Base-by-base conservation (phyloP, 2,797 vertebrate species). In the Enteromius paludinosus region DNA sequence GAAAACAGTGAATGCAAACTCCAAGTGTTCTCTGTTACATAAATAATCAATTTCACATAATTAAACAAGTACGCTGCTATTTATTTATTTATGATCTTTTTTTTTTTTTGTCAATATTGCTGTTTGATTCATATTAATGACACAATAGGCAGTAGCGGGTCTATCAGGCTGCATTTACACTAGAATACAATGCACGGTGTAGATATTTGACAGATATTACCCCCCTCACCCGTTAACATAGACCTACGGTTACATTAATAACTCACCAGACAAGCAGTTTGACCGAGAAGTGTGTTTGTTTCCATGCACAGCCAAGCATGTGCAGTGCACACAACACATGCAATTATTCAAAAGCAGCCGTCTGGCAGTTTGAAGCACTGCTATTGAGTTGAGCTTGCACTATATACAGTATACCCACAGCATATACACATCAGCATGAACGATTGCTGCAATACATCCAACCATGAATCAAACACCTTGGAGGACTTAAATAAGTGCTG, bases 401-500 rank as follows among this genome's bases (percentile, higher is more conserved):
- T 71, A 52, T 3, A 49, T n/a, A n/a, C 17, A 72, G 38, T 41
- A 41, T 9, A 30, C 18, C 52, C 5, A 41, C 12, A 30, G 25
- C 11, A 59, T 25, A 43, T 3, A 14, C 12, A 28, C 56, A 61
- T 61, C 56, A 28, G 28, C 12, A 61, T 28, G 59, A 15, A 15
- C 59, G 45, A 66, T 38, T 18, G 49, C n/a, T 41, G 35, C 25
- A 59, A 70, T 28, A n/a, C 4, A 79, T 30, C 52, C 49, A 54
- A 62, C 45, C 61, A 66, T 54, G 59, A 52, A 54, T 73, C n/a
- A 65, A 74, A 81, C n/a, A 25, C 59, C 15, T 47, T 43, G 65
- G 62, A 78, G 28, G 18, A 47, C 61, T 78, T 66, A 59, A 43
- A 70, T 70, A 70, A 59, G 23, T 79, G 35, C 49, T 70, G 52